Conservation (phyloP, 2,113 vertebrate species). For the Cryptomyrus ogoouensis region DNA sequence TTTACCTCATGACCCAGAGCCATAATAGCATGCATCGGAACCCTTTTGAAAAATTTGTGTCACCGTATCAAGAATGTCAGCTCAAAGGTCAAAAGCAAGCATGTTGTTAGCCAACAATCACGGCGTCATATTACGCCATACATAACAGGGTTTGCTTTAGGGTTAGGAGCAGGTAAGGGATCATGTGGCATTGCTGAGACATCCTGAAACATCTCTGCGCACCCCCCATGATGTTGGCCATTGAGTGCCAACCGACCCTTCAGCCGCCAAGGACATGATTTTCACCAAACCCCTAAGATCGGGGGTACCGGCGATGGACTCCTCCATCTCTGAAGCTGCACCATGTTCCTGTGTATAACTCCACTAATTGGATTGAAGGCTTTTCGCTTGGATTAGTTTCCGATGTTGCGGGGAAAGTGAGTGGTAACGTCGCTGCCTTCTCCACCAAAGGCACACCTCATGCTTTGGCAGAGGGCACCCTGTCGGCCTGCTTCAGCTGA, state of each 20-base stretch:
- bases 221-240: not conserved
- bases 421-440: no score
- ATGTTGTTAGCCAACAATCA: constrained; percentile 36
- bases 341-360: constrained; percentile 10
- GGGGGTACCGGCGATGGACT: not conserved
- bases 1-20: not conserved
- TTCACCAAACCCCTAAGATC: not conserved
- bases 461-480: no score
- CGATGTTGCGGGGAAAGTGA: constrained; percentile 4
- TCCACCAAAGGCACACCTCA: not conserved
- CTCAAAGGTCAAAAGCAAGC: constrained; percentile 12
- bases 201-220: not conserved
- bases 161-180: constrained; percentile 45
- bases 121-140: constrained; percentile 20
- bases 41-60: not conserved
- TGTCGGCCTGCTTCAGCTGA: not conserved
- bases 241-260: not conserved
- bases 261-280: not conserved
- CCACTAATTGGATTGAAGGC: constrained; percentile 39
- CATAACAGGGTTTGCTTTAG: constrained; percentile 39
- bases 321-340: not conserved
- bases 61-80: not conserved
- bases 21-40: not conserved
- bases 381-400: constrained; percentile 34
- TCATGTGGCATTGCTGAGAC: constrained; percentile 48